Conservation (phyloP, 1,140 invertebrate species). For the Ceratosolen solmsi region DNA sequence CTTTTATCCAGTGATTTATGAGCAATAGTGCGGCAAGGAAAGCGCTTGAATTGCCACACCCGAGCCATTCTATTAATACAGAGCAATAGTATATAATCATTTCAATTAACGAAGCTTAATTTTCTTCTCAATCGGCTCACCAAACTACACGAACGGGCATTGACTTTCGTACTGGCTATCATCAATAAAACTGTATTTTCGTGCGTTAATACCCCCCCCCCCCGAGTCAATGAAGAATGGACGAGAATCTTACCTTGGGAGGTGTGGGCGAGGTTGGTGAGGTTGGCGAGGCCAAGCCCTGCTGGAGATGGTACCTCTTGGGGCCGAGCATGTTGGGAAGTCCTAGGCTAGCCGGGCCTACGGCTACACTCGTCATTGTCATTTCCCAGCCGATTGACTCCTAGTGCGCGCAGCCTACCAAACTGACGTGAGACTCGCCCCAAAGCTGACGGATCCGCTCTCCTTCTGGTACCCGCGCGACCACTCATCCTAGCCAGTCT, state of each 20-base stretch:
- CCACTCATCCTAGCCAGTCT: conserved; percentile 34
- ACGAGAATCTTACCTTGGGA: conserved; percentile 65
- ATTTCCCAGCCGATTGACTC: conserved; percentile 57
- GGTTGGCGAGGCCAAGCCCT: conserved; percentile 55
- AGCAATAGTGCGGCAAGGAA: too few species aligned
- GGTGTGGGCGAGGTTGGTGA: conserved; percentile 53
- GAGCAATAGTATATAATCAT: too few species aligned
- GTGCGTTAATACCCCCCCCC: too few species aligned
- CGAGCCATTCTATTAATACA: too few species aligned
- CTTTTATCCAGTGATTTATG: too few species aligned
- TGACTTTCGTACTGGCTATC: too few species aligned
- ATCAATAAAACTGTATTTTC: too few species aligned
- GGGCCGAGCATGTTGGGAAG: conserved; percentile 64
- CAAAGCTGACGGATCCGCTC: conserved; percentile 25
- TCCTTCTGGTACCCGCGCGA: neutral
- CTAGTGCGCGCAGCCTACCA: neutral
- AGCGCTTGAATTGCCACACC: too few species aligned
- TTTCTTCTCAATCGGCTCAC: too few species aligned
- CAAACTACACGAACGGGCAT: too few species aligned
- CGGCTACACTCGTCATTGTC: conserved; percentile 68
- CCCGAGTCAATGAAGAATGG: too few species aligned
- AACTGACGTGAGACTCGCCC: neutral
- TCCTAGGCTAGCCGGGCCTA: conserved; percentile 65
- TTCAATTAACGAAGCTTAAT: too few species aligned
- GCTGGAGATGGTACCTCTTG: conserved; percentile 64